Conservation (phyloP, 2,113 vertebrate genomes). For the Elachura formosa region DNA sequence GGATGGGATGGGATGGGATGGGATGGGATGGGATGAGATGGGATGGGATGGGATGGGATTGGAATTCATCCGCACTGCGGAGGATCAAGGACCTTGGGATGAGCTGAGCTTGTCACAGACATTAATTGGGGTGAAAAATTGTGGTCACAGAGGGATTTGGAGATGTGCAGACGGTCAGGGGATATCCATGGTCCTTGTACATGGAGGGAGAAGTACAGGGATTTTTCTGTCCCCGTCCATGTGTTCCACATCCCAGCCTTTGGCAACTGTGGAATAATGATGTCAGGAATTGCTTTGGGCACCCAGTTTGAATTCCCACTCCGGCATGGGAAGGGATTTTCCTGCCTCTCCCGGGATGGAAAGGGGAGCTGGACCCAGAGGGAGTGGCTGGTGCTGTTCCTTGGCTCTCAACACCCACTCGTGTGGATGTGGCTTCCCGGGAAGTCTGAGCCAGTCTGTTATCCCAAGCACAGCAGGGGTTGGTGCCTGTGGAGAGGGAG, state of each 20-base stretch:
- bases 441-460: background rate
- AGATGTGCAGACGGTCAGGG: background rate
- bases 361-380: background rate
- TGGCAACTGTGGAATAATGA: background rate
- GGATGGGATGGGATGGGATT: too few relatives aligned
- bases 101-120: accelerated
- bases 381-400: background rate
- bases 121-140: accelerated
- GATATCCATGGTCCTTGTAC: accelerated
- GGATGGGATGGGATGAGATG: too few relatives aligned
- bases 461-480: background rate
- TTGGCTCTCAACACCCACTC: background rate
- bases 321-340: accelerated
- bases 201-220: background rate
- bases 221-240: accelerated
- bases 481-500: background rate
- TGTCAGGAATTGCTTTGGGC: background rate
- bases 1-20: too few relatives aligned
- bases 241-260: accelerated
- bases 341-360: background rate
- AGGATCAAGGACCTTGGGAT: too few relatives aligned
- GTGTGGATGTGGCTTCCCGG: background rate
- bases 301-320: background rate
- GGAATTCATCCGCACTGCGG: accelerated
- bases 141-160: accelerated